Evolutionary conservation across 2,888 invertebrate species (phyloP).

Genomic region (Scaptomyza caliginosa): DNA sequence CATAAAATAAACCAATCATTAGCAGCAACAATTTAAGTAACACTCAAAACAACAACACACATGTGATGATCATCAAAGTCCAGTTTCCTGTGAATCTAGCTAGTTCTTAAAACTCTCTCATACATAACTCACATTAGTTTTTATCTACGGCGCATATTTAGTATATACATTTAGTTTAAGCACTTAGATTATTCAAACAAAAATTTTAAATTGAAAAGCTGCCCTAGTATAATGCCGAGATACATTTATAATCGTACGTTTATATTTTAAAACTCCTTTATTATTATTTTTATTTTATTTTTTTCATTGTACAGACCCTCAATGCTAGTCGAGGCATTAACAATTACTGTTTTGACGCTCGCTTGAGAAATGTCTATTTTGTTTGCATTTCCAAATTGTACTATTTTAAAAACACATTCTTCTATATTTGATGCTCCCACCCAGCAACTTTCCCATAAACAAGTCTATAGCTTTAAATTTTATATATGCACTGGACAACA

Average conservation of each 20-base stretch:
- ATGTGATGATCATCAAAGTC: constrained; percentile 79
- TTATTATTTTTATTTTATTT: not conserved
- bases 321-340: constrained; percentile 21
- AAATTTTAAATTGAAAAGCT: constrained; percentile 42
- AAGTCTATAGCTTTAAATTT: constrained; percentile 35
- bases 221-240: constrained; percentile 54
- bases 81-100: constrained; percentile 77
- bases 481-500: constrained; percentile 28
- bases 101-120: constrained; percentile 73
- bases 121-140: constrained; percentile 64
- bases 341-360: constrained; percentile 3
- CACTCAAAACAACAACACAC: constrained; percentile 56
- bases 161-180: constrained; percentile 39
- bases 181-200: constrained; percentile 29
- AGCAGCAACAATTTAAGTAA: constrained; percentile 30
- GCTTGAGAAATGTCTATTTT: constrained; percentile 17
- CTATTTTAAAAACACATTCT: constrained; percentile 11
- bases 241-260: constrained; percentile 41
- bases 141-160: constrained; percentile 52
- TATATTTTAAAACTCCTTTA: constrained; percentile 3
- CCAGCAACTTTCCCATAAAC: constrained; percentile 22
- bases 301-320: constrained; percentile 16
- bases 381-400: constrained; percentile 32
- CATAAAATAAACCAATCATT: constrained; percentile 15
- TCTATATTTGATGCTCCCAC: constrained; percentile 28